These are phyloP conservation scores for Frankliniella intonsa DNA, from an alignment of 2,888 invertebrate genomes.

Conservation along the genomic window DNA sequence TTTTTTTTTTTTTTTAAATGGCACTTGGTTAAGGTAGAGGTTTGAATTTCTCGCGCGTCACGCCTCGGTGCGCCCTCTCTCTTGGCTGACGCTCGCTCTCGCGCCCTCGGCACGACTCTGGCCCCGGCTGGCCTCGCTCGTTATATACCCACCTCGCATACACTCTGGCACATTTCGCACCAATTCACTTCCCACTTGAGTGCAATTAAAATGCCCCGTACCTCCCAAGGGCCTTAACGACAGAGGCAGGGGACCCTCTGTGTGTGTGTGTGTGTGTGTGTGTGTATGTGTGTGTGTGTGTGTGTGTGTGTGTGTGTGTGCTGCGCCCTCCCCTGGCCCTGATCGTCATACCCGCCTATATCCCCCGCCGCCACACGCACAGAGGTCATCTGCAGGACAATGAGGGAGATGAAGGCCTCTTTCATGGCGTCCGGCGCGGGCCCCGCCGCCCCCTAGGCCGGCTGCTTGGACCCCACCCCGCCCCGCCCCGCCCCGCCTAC, in stretches of 20 bases:
- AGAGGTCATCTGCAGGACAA: slow-evolving; percentile 7
- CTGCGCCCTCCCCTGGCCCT: neutral
- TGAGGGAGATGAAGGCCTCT: slow-evolving; percentile 6
- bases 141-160: too few species aligned
- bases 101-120: too few species aligned
- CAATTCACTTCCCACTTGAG: neutral
- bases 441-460: too few species aligned
- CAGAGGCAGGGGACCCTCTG: neutral
- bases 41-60: too few species aligned
- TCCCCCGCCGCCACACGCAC: neutral
- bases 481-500: neutral
- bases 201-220: slow-evolving; percentile 1
- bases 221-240: neutral
- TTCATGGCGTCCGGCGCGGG: slow-evolving; percentile 2
- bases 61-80: too few species aligned
- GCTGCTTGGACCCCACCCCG: neutral
- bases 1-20: too few species aligned
- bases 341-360: neutral
- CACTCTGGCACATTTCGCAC: neutral
- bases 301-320: too few species aligned
- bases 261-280: too few species aligned
- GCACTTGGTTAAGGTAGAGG: too few species aligned
- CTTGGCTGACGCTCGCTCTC: too few species aligned
- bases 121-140: too few species aligned
- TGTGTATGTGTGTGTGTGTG: too few species aligned